phyloP scores from a whole-genome alignment of 2,113 vertebrate species.

The Opisthocomus hoazin region DNA sequence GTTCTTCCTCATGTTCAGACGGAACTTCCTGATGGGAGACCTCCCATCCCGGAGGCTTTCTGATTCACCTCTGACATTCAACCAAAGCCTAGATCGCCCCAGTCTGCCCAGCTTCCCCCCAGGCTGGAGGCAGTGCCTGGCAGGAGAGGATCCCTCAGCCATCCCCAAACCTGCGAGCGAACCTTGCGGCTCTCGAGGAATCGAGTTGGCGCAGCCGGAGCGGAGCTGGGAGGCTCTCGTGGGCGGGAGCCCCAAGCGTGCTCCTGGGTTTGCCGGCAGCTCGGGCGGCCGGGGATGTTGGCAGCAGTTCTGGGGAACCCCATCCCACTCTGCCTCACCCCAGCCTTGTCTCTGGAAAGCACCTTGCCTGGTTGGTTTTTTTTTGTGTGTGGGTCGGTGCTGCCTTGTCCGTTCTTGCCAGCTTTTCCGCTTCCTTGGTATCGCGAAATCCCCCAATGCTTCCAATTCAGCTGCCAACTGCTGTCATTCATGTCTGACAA shows the following conservation, averaged over 20 bases:
- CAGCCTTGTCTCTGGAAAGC: background rate
- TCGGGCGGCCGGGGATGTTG: accelerated
- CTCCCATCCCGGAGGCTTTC: background rate
- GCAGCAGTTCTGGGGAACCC: background rate
- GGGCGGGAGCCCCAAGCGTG: accelerated
- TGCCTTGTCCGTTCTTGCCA: background rate
- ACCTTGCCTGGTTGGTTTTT: background rate
- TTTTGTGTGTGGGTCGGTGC: background rate
- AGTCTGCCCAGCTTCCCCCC: background rate
- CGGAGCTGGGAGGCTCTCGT: background rate
- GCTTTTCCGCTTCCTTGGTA: background rate
- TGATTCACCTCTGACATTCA: background rate
- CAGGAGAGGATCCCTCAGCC: background rate
- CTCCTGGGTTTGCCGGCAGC: background rate
- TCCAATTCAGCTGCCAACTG: background rate
- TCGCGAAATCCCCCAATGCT: background rate
- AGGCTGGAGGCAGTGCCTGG: background rate
- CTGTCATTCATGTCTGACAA: constrained; percentile 33
- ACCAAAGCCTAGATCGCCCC: background rate
- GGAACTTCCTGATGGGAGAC: too few species aligned
- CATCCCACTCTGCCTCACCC: accelerated
- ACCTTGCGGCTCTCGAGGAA: background rate
- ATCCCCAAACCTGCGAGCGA: background rate
- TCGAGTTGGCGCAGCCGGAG: accelerated
- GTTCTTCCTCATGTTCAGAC: too few species aligned